phyloP scores from a whole-genome alignment of 2,888 invertebrate species.

The Helleia helle region DNA sequence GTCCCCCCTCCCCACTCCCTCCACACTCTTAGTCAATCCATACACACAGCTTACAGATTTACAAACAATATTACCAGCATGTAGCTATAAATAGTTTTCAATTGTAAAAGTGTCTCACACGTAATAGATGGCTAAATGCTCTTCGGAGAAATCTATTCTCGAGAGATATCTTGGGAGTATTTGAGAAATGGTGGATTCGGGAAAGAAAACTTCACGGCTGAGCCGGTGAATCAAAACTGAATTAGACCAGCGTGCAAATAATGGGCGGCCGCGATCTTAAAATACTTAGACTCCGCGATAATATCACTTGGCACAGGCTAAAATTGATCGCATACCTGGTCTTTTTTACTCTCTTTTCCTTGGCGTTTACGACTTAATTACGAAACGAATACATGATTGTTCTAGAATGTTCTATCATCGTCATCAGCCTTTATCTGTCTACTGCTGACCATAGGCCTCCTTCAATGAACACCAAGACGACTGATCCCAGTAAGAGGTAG shows the following conservation, averaged over 20 bases:
- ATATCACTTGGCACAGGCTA: background rate
- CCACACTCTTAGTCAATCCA: no score
- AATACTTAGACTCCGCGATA: background rate
- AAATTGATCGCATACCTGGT: no score
- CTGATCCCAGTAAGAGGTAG: no score
- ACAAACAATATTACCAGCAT: background rate
- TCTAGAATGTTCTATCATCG: no score
- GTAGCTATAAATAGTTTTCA: background rate
- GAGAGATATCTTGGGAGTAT: constrained; percentile 3
- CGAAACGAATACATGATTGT: no score
- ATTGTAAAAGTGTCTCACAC: constrained; percentile 2
- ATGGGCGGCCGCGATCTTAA: background rate
- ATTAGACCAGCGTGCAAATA: constrained; percentile 4
- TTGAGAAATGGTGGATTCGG: constrained; percentile 1
- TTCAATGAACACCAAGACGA: no score
- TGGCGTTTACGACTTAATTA: no score
- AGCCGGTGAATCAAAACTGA: constrained; percentile 6
- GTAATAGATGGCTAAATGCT: constrained; percentile 4
- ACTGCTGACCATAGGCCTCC: no score
- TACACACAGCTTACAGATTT: no score
- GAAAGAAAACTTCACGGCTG: constrained; percentile 3
- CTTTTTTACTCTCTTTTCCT: no score
- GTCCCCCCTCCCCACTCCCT: no score
- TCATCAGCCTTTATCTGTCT: no score
- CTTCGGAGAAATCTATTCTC: constrained; percentile 7